These are phyloP conservation scores for Habropoda laboriosa DNA, from an alignment of 1,140 invertebrate genomes.

Conservation along the genomic window DNA sequence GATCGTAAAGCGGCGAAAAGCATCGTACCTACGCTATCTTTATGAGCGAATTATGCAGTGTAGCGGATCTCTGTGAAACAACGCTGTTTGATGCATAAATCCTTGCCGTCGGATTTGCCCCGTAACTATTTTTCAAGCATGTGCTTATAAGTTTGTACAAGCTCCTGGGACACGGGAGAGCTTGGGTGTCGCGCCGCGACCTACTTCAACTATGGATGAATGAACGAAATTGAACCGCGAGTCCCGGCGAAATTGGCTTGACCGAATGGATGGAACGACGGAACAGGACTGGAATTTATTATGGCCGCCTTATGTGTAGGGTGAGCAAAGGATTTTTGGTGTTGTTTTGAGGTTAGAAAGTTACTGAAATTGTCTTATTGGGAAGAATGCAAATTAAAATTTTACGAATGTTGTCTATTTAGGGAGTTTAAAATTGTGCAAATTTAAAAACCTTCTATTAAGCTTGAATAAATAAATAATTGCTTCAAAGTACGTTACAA, in stretches of 20 bases:
- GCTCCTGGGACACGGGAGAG: not conserved
- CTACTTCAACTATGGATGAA: not conserved
- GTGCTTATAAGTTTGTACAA: slow-evolving; percentile 34
- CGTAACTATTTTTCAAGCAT: slow-evolving; percentile 1
- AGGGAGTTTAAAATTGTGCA: no score
- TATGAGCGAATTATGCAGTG: slow-evolving; percentile 61
- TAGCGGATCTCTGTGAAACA: slow-evolving; percentile 44
- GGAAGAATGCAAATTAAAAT: no score
- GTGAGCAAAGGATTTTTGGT: not conserved
- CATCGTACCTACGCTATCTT: slow-evolving; percentile 39
- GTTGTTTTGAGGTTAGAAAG: not conserved
- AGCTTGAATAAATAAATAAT: no score
- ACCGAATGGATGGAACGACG: not conserved
- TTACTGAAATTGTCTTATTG: not conserved
- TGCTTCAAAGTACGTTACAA: no score
- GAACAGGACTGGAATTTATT: not conserved
- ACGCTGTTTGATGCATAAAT: slow-evolving; percentile 53
- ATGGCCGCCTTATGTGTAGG: rapidly evolving
- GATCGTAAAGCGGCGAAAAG: slow-evolving; percentile 48
- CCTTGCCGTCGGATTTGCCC: slow-evolving; percentile 5
- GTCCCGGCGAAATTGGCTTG: not conserved
- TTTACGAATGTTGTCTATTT: no score
- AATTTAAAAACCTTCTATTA: no score
- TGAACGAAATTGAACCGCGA: not conserved
- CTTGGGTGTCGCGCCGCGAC: not conserved